Evolutionary conservation across 2,888 invertebrate genomes (phyloP), one percentile per base, ranked within the genome.

Genomic region (Cephalotes varians): DNA sequence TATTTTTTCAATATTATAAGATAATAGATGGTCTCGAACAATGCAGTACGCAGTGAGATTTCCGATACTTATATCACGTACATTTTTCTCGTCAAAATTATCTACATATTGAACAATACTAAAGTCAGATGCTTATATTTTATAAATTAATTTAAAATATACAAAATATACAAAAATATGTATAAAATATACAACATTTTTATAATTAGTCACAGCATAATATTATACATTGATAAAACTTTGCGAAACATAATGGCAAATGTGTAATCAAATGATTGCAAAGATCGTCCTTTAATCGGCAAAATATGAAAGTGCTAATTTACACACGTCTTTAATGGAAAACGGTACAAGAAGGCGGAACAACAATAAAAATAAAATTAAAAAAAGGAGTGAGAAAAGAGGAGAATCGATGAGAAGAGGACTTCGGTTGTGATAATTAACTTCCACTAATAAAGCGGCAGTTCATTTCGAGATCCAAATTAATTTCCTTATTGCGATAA

Each of bases 401-500:
- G 65, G 73, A 65, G 49, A 77, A 37, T 40, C 25, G 65, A 49
- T 44, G 56, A 40, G 37, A 47, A 74, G 62, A 64, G 47, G 40
- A 85, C 67, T 85, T 82, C 5, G 18, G 10, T 47, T 74, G 34
- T 69, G 85, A 83, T 84, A 89, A 88, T 88, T 88, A 89, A 90
- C 90, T 86, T 54, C 72, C 83, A 79, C 84, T 84, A 87, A 87
- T 90, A 87, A 88, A 89, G 83, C 82, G 85, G 84, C 84, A 77
- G 83, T 87, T 88, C 84, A 86, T 86, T 85, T 84, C 85, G 85
- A 58, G 84, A 83, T 56, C 86, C 83, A 83, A 90, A 91, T 88
- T 88, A 84, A 88, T 91, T 91, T 86, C 72, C 83, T 58, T 77
- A 79, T 60, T 74, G 88, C 84, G 86, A 86, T 88, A 88, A 89